Base-by-base conservation (phyloP, 2,113 vertebrate species). In the Grammomys dolichurus region DNA sequence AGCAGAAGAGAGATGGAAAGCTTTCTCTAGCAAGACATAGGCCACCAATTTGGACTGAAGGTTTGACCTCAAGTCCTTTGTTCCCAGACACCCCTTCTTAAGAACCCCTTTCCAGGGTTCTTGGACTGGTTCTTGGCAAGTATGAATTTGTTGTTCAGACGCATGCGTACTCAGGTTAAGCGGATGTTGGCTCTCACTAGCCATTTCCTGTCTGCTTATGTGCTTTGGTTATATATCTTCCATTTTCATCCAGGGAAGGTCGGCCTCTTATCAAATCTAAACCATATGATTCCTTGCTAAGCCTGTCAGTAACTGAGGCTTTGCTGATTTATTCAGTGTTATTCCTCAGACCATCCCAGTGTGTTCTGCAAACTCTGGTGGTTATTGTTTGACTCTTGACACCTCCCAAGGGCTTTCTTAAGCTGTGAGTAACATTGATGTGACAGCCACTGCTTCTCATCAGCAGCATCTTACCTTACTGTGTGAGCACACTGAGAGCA, bases 321-420 rank as follows among this genome's bases (percentile, higher is more conserved):
- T 93, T 19, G n/a, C 51, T 91, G 33, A 40, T 82, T 87, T 91
- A 31, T 72, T 92, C 24, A 95, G 60, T 60, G 60, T 36, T 82
- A 13, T 12, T 46, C 56, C 72, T 63, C 67, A 43, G 63, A 67
- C n/a, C 63, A 28, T 94, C 40, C 54, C 48, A 33, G 10, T 22
- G 0, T 20, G 43, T 31, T 20, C 78, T 95, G 76, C 43, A 81
- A 22, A 89, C 54, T 19, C 46, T 4, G 10, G 1, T 89, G 40
- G 70, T 58, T 40, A 43, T 46, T 82, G 19, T 88, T 76, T 82
- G 43, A 78, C 20, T 70, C 88, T 82, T 86, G 20, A 93, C 51
- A 65, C n/a, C n/a, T 87, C 72, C 63, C 43, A 33, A 85, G 28
- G 76, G 31, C 36, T 60, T 93, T 87, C 85, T 90, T 91, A 13